phyloP scores from a whole-genome alignment of 2,888 invertebrate species.

The Tipula lateralis region DNA sequence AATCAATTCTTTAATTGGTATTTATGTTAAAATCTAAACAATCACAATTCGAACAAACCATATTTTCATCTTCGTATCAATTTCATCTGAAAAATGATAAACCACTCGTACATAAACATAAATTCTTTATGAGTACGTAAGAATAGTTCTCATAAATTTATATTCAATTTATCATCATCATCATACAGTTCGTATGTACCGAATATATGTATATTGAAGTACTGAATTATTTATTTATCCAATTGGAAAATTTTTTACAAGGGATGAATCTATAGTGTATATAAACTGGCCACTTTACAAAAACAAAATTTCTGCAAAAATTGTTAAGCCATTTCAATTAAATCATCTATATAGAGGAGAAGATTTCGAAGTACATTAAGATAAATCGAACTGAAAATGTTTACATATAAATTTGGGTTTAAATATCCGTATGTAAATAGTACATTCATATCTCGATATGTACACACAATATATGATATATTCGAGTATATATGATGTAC shows the following conservation, averaged over 20 bases:
- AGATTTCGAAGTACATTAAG: neutral
- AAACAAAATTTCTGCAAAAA: neutral
- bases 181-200: neutral
- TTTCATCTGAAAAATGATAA: neutral
- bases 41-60: no score
- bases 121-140: neutral
- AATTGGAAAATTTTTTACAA: neutral
- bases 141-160: neutral
- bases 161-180: neutral
- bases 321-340: neutral
- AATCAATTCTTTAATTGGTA: neutral
- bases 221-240: neutral
- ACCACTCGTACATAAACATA: neutral
- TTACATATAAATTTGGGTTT: conserved; percentile 24
- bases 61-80: neutral
- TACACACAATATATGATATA: no score
- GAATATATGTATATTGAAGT: neutral
- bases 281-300: neutral
- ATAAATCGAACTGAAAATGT: neutral
- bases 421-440: neutral
- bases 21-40: neutral
- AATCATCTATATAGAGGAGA: neutral
- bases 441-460: neutral
- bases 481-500: no score
- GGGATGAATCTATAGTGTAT: neutral